Evolutionary conservation across 1,140 invertebrate genomes (phyloP), one percentile per base, ranked within the genome.

Genomic region (Uloborus diversus): DNA sequence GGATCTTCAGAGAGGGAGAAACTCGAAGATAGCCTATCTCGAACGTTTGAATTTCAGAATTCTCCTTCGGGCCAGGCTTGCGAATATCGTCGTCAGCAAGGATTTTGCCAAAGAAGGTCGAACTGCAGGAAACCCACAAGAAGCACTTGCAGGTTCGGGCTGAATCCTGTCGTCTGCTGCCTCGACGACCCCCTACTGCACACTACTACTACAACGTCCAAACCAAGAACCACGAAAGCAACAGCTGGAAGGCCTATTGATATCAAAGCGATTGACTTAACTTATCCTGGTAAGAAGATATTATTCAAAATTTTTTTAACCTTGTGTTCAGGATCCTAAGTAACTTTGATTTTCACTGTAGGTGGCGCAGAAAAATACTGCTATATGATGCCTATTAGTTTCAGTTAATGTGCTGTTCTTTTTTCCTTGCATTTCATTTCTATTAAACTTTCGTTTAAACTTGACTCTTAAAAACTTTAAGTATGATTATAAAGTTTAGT

Each of bases 151-250:
- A 25, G 59, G 17, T 42, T 49, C n/a, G 71, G 71, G 2, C 11
- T 64, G 2, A 53, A 75, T 75, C 71, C 71, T 0, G 37, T 75
- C 2, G 71, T 75, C 20, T 75, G 71, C 23, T 75, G 71, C 28
- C 17, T 75, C 37, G 71, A 75, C 11, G 42, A 20, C 25, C n/a
- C n/a, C 4, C 9, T 1, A 53, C 42, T 9, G 33, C 35, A 7
- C 17, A 33, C 57, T 0, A 73, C 57, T 2, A 75, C 42, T 1
- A 73, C 53, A n/a, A 70, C 49, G 4, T 59, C 69, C 27, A 49
- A n/a, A 13, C 42, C 42, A 3, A 32, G 51, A 28, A 37, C 13
- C 3, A 0, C 62, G 49, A 28, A 42, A 47, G 27, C 27, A 13
- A 9, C 51, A 3, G n/a, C 14, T 20, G 20, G 3, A 11, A 53